Conservation (phyloP, 2,113 vertebrate species). For the Limanda limanda region DNA sequence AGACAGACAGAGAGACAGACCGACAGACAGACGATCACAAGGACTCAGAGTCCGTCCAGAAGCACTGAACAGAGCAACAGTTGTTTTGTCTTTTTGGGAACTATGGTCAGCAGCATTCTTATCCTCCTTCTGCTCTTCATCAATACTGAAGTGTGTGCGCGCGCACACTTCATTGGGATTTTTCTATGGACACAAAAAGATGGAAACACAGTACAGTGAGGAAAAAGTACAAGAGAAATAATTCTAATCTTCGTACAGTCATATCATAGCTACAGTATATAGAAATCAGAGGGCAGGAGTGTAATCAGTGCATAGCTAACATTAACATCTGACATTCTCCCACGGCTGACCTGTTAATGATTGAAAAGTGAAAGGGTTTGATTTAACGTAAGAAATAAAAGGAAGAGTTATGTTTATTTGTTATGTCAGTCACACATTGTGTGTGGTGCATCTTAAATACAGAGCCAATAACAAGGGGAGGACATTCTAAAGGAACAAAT, state of each 20-base stretch:
- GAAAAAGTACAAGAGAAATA: too few species aligned
- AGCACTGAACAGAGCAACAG: constrained; percentile 49
- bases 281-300: too few species aligned
- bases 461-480: not conserved
- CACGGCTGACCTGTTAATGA: not conserved
- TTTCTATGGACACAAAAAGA: too few species aligned
- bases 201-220: too few species aligned
- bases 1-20: constrained; percentile 11
- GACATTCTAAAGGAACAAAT: too few species aligned
- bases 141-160: constrained; percentile 52
- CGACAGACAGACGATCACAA: constrained; percentile 33
- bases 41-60: constrained; percentile 43
- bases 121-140: constrained; percentile 60
- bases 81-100: constrained; percentile 55
- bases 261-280: too few species aligned
- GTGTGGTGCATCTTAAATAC: not conserved
- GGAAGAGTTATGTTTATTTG: not conserved
- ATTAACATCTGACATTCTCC: too few species aligned
- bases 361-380: not conserved
- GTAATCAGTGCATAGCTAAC: too few species aligned
- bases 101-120: constrained; percentile 62
- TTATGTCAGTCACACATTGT: not conserved
- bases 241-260: too few species aligned
- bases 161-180: too few species aligned
- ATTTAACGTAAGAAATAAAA: constrained; percentile 4